Evolutionary conservation across 1,140 invertebrate genomes (phyloP).

Genomic region (Hormaphis cornu): DNA sequence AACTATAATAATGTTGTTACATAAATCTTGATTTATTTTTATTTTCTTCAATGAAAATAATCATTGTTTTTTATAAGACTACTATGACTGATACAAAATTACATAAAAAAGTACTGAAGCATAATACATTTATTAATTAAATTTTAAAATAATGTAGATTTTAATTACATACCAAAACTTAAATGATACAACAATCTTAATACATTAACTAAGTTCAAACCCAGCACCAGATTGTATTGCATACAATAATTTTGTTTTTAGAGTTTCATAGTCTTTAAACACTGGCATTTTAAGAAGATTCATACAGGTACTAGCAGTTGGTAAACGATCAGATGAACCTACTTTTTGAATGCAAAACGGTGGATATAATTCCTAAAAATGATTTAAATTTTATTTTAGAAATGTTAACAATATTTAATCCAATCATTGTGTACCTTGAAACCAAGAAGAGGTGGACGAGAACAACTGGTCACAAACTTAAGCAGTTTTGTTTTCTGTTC

Average conservation of each 20-base stretch:
- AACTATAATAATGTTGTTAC: too few relatives aligned
- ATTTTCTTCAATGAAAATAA: too few relatives aligned
- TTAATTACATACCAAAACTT: background rate
- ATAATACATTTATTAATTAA: background rate
- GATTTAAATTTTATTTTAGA: background rate
- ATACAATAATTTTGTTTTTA: conserved; percentile 79
- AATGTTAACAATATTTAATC: background rate
- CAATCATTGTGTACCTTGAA: conserved; percentile 63
- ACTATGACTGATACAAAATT: too few relatives aligned
- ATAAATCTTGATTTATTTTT: too few relatives aligned
- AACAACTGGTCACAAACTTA: conserved; percentile 96
- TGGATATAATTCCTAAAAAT: conserved; percentile 74
- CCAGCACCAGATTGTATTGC: conserved; percentile 90
- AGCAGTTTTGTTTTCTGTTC: conserved; percentile 74
- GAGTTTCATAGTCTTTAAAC: conserved; percentile 64
- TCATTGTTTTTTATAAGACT: too few relatives aligned
- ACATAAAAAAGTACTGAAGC: too few relatives aligned
- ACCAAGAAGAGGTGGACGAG: conserved; percentile 88
- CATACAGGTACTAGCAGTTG: conserved; percentile 94
- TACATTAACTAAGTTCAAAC: conserved; percentile 81
- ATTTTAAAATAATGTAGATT: background rate
- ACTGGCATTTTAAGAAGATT: conserved; percentile 93
- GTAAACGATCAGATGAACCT: conserved; percentile 80
- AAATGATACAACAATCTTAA: background rate
- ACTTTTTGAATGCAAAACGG: conserved; percentile 89